These are phyloP conservation scores for Lepidocyrtinus sp. DNA, from an alignment of 2,888 invertebrate species.

Conservation along the genomic window DNA sequence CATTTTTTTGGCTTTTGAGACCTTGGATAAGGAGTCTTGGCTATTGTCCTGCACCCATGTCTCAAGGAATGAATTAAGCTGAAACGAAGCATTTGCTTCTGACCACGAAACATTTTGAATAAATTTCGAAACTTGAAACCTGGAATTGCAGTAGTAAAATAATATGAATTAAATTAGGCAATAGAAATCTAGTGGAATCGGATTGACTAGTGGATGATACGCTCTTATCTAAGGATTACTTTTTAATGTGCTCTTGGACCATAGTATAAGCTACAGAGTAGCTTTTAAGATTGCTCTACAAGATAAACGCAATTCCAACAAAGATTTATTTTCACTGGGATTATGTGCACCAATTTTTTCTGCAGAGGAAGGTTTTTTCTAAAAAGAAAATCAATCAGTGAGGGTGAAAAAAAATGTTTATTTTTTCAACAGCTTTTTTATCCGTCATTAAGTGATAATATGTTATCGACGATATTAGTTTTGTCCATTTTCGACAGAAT, in stretches of 20 bases:
- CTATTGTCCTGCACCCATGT: too few relatives aligned
- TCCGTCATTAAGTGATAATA: constrained; percentile 5
- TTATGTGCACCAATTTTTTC: background rate
- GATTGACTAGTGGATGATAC: constrained; percentile 21
- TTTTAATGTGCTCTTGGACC: constrained; percentile 35
- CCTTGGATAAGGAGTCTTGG: too few relatives aligned
- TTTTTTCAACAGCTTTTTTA: too few relatives aligned
- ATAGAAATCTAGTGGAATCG: constrained; percentile 22
- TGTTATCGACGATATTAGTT: constrained; percentile 16
- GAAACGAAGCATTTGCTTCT: background rate
- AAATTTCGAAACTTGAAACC: constrained; percentile 53
- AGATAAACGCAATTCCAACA: constrained; percentile 2
- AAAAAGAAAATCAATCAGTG: constrained; percentile 7
- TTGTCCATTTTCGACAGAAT: constrained; percentile 11
- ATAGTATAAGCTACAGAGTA: constrained; percentile 33
- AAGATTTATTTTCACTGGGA: constrained; percentile 13
- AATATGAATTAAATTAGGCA: constrained; percentile 55
- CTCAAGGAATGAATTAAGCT: background rate
- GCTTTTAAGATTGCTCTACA: constrained; percentile 24
- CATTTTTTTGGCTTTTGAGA: too few relatives aligned
- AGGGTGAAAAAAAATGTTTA: background rate
- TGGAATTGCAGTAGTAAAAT: constrained; percentile 44
- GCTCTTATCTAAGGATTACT: constrained; percentile 36
- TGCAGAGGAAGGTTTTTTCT: background rate
- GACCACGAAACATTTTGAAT: background rate